Base-by-base conservation (phyloP, 1,140 invertebrate species). In the Drosophila kurseongensis region DNA sequence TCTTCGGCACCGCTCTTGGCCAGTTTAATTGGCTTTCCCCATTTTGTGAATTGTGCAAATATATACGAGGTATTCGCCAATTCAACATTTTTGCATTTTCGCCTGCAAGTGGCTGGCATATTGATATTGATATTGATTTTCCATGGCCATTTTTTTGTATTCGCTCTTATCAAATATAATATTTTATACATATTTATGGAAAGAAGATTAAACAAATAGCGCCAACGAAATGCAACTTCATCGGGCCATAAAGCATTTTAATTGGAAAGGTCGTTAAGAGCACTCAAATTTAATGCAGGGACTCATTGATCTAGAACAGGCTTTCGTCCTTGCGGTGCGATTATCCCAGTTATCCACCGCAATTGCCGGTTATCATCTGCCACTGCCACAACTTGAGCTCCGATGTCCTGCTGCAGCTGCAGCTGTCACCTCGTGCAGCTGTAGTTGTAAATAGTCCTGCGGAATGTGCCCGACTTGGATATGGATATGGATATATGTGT, bases 31-130 rank as follows among this genome's bases (percentile, higher is more conserved):
- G 73, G 47, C 73, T 67, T 76, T 75, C 47, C 44, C 50, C 35
- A 78, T 81, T 81, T 81, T 75, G 78, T 75, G 60, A 58, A 69
- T 66, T 68, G 60, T 61, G 62, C 62, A 73, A 74, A 80, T 76
- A 81, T 42, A 29, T 18, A 14, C 29, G 18, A 10, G 0, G 1
- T 41, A 61, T 59, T 56, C 18, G 9, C n/a, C 35, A 52, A 40
- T 60, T 38, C 35, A 38, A n/a, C 45, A 50, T 29, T 48, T 57
- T 50, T 59, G 45, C 48, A 51, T 51, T 51, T 36, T 6, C 12
- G 23, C 40, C 68, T 74, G 58, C 16, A 74, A 74, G 50, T 74
- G 69, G 67, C 59, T 29, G 36, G 13, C 44, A 56, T 62, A 51
- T 74, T 74, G 58, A 74, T 72, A 67, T 69, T 69, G 60, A 45